Conservation (phyloP, 1,140 invertebrate genomes). For the Hypsibius dujardini region DNA sequence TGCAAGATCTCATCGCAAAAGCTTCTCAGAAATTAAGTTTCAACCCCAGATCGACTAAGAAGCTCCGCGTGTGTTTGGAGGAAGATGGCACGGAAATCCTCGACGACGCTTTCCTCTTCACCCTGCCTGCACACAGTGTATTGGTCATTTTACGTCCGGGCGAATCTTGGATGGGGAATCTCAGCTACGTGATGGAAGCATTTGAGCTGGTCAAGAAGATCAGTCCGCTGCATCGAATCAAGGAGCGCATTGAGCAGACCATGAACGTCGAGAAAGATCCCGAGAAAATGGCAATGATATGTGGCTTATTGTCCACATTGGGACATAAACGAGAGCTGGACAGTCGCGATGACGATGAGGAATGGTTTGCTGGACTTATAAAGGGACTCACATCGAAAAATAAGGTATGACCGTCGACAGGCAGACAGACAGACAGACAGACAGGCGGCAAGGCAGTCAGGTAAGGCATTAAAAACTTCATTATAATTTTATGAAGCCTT, state of each 20-base stretch:
- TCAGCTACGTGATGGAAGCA: conserved; percentile 23
- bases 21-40: conserved; percentile 28
- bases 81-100: conserved; percentile 29
- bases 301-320: neutral
- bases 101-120: conserved; percentile 27
- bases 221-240: neutral
- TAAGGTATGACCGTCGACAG: neutral
- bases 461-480: neutral
- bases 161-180: conserved; percentile 27
- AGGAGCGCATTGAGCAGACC: neutral
- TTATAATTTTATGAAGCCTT: neutral
- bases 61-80: conserved; percentile 26
- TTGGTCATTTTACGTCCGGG: conserved; percentile 28
- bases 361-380: conserved; percentile 31
- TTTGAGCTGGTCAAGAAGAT: conserved; percentile 22
- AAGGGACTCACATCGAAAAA: conserved; percentile 30
- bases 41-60: conserved; percentile 23
- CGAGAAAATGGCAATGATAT: neutral
- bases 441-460: neutral
- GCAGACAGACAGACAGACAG: neutral
- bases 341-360: conserved; percentile 28
- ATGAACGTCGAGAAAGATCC: neutral
- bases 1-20: conserved; percentile 27
- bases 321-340: conserved; percentile 24
- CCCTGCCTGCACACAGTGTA: conserved; percentile 28